Evolutionary conservation across 2,888 invertebrate species (phyloP).

Genomic region (Apotomis capreana): DNA sequence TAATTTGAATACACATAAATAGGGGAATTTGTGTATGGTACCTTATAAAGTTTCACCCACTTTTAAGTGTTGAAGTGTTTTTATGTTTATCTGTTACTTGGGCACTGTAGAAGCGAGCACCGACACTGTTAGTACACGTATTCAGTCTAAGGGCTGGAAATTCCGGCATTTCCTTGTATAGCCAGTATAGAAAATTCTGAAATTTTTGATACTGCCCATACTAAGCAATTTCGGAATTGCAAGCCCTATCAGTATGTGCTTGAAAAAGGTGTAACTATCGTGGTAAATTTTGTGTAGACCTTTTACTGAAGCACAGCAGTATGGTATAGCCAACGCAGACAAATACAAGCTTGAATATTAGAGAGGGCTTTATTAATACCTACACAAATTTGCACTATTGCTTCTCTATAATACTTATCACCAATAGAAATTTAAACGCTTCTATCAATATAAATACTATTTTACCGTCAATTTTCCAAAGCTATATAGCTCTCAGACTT

Average conservation of each 20-base stretch:
- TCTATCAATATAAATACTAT: background rate
- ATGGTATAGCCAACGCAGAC: conserved; percentile 22
- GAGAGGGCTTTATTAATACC: conserved; percentile 76
- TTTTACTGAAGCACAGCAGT: conserved; percentile 1
- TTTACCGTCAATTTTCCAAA: background rate
- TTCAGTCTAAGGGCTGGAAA: background rate
- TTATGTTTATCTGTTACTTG: conserved; percentile 65
- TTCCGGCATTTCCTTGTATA: too few relatives aligned
- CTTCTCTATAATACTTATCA: conserved; percentile 41
- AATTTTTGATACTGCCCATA: too few relatives aligned
- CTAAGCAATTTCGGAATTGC: too few relatives aligned
- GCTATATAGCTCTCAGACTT: background rate
- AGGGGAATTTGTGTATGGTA: conserved; percentile 83
- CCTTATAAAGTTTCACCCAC: conserved; percentile 84
- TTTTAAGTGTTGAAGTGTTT: conserved; percentile 65
- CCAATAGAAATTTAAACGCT: conserved; percentile 11
- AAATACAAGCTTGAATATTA: conserved; percentile 42
- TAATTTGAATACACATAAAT: conserved; percentile 57
- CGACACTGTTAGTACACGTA: conserved; percentile 47
- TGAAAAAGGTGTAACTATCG: conserved; percentile 1
- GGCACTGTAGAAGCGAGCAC: conserved; percentile 65
- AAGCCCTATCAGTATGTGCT: background rate
- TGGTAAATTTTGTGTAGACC: background rate
- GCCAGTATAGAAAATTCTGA: too few relatives aligned
- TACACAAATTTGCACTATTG: conserved; percentile 80